Conservation (phyloP, 2,797 vertebrate species). For the Staurois parvus region DNA sequence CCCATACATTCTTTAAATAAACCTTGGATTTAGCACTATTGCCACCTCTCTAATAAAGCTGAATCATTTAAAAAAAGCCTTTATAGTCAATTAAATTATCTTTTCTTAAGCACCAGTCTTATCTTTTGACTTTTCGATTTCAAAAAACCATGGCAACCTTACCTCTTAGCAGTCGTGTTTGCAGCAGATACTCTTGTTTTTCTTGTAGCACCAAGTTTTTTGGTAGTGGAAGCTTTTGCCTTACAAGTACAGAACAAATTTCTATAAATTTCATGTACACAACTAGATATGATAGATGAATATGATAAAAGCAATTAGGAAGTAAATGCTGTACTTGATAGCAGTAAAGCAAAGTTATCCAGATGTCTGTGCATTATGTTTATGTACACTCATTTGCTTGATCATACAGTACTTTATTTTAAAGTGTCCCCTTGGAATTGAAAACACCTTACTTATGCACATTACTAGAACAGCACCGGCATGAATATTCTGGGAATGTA, state of each 20-base stretch:
- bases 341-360: neutral
- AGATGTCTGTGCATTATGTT: neutral
- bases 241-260: slow-evolving; percentile 41
- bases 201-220: slow-evolving; percentile 58
- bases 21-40: too few species aligned
- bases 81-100: too few species aligned
- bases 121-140: neutral
- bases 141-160: neutral
- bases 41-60: too few species aligned
- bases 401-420: neutral
- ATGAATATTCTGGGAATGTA: neutral
- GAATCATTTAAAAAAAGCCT: too few species aligned
- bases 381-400: neutral
- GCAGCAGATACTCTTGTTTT: slow-evolving; percentile 57
- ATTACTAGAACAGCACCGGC: neutral
- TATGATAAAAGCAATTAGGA: neutral
- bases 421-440: neutral
- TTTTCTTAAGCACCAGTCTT: too few species aligned
- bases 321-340: neutral
- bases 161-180: slow-evolving; percentile 64
- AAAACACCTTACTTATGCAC: neutral
- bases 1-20: too few species aligned
- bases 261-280: neutral
- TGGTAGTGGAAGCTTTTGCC: slow-evolving; percentile 63
- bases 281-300: neutral